Conservation (phyloP, 35 echinoderm and acorn worm genomes). For the Holothuria glaberrima region DNA sequence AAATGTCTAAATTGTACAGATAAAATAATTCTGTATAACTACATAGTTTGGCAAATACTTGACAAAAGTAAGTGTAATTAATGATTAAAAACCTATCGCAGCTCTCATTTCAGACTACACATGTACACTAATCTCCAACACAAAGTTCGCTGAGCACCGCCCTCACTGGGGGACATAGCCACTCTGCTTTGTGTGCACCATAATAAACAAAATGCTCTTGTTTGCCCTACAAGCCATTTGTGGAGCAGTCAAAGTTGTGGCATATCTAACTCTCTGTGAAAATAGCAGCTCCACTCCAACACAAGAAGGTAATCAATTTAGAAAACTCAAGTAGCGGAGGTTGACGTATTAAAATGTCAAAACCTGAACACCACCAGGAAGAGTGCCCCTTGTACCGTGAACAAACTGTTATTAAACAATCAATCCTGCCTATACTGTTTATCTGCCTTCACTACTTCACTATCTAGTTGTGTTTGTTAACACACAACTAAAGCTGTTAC, state of each 20-base stretch:
- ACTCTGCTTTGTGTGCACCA: too few species aligned
- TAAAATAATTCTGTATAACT: too few species aligned
- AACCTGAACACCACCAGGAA: slow-evolving; percentile 29
- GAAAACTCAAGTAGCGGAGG: not conserved
- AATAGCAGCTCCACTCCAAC: not conserved
- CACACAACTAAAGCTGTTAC: slow-evolving; percentile 57
- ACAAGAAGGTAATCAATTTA: not conserved
- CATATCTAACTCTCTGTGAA: not conserved
- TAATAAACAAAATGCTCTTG: too few species aligned
- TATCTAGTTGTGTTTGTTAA: slow-evolving; percentile 58
- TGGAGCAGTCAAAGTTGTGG: not conserved
- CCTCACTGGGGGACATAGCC: too few species aligned
- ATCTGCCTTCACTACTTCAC: slow-evolving; percentile 33
- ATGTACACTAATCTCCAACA: not conserved
- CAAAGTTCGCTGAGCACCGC: too few species aligned
- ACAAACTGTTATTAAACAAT: slow-evolving; percentile 49
- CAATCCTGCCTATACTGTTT: slow-evolving; percentile 36
- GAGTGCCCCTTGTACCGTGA: slow-evolving; percentile 47
- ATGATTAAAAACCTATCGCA: too few species aligned
- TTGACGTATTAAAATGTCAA: slow-evolving; percentile 30
- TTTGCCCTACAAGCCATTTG: too few species aligned
- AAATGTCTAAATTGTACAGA: too few species aligned
- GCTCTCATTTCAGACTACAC: too few species aligned
- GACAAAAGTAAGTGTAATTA: too few species aligned
- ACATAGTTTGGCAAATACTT: too few species aligned